A percentile compares a stretch with the other conserved stretches of the same genome.
phyloP scores from a whole-genome alignment of 2,113 vertebrate species.

The Erythrocercus mccallii region DNA sequence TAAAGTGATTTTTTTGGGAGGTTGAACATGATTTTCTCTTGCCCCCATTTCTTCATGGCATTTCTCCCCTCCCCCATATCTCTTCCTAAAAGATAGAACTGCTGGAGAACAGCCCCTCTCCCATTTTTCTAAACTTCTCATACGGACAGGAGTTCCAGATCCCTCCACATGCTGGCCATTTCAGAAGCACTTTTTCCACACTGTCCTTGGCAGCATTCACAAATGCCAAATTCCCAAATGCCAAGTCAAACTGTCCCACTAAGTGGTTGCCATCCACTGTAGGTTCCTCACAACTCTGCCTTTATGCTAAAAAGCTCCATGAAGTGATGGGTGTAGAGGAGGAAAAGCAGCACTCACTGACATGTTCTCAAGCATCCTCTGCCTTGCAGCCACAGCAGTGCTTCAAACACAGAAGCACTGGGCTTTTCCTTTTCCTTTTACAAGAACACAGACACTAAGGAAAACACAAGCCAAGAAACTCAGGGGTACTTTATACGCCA shows the following conservation, averaged over 20 bases:
- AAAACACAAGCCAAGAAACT: neutral
- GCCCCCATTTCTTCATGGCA: neutral
- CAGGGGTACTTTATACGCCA: rapidly evolving
- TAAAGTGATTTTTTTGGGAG: neutral
- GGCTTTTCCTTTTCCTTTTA: neutral
- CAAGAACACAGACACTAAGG: neutral
- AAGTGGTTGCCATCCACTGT: neutral
- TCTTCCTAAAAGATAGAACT: neutral
- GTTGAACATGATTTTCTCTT: neutral
- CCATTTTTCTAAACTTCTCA: neutral
- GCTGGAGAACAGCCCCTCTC: neutral
- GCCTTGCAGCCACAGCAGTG: neutral
- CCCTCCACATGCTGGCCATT: neutral
- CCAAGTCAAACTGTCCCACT: neutral
- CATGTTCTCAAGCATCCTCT: neutral
- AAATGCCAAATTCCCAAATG: neutral
- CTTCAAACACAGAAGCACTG: neutral
- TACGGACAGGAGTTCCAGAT: neutral
- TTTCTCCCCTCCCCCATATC: neutral
- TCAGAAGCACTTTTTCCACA: neutral
- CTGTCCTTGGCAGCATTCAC: neutral
- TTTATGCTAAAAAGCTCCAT: neutral
- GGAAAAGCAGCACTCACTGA: neutral
- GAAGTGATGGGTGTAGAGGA: neutral
- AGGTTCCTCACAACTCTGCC: neutral